A percentile compares a stretch with the other conserved stretches of the same genome.
Conservation (phyloP, 2,797 vertebrate genomes). For the Squalus acanthias region DNA sequence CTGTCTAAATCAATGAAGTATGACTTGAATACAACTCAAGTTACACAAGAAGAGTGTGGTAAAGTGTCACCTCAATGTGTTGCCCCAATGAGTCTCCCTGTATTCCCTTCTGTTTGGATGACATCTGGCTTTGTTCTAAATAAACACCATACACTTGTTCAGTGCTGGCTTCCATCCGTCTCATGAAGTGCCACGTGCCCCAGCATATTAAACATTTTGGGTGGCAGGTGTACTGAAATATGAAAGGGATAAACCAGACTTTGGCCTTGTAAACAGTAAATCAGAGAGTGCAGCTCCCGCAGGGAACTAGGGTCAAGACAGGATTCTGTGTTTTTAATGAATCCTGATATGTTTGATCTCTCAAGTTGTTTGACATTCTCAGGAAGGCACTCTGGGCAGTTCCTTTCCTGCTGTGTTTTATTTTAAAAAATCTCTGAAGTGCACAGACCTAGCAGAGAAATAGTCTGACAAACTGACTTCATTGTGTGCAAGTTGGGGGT, state of each 20-base stretch:
- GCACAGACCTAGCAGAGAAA: neutral
- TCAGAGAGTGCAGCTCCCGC: neutral
- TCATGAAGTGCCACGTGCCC: neutral
- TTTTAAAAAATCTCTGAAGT: too few species aligned
- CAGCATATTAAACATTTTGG: neutral
- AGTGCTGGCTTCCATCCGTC: neutral
- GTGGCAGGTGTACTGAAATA: neutral
- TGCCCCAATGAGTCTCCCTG: neutral
- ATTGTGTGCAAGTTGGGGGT: neutral
- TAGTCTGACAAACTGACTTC: neutral
- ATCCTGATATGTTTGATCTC: constrained; percentile 1
- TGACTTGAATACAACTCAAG: neutral
- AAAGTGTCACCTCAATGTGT: neutral
- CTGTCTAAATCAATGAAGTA: neutral
- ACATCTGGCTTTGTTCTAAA: neutral
- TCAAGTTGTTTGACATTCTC: neutral
- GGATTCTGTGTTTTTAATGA: neutral
- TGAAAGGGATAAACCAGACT: neutral
- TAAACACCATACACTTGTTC: neutral
- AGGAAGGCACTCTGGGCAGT: neutral
- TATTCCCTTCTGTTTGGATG: neutral
- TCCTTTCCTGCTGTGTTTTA: neutral
- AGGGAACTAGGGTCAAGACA: neutral
- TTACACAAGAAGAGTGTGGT: neutral
- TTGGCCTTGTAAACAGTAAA: neutral